These are phyloP conservation scores for Elysia chlorotica DNA, from an alignment of 1,140 invertebrate genomes.

Conservation along the genomic window DNA sequence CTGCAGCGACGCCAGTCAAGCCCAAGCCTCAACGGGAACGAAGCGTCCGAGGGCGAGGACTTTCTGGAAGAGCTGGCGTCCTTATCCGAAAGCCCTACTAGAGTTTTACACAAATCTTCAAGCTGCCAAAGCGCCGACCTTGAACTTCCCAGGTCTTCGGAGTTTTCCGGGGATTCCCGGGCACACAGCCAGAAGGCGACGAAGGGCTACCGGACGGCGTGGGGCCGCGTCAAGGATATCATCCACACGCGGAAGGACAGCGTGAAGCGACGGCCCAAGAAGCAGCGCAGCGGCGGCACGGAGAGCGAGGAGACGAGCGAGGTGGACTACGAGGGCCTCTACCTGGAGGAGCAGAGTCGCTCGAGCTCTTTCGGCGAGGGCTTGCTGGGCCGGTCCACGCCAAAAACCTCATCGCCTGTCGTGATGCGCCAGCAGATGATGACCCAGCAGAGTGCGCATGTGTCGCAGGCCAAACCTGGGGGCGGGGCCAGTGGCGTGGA, in stretches of 20 bases:
- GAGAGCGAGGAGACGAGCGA: slow-evolving; percentile 43
- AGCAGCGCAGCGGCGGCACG: slow-evolving; percentile 3
- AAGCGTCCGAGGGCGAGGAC: slow-evolving; percentile 44
- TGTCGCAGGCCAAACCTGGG: slow-evolving; percentile 68
- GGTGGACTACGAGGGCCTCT: slow-evolving; percentile 40
- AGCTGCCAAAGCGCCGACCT: slow-evolving; percentile 45
- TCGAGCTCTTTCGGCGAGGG: slow-evolving; percentile 37
- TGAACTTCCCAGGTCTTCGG: slow-evolving; percentile 24
- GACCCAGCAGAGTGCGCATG: slow-evolving; percentile 56
- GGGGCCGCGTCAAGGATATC: slow-evolving; percentile 75
- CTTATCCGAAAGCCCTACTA: slow-evolving; percentile 28
- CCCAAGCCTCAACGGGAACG: slow-evolving; percentile 43
- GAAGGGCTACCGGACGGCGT: slow-evolving; percentile 66
- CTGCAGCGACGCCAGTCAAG: slow-evolving; percentile 49
- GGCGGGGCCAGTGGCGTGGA: slow-evolving; percentile 32
- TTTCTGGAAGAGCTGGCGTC: slow-evolving; percentile 34
- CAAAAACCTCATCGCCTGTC: slow-evolving; percentile 49
- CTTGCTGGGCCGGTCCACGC: slow-evolving; percentile 49
- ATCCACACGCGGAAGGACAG: slow-evolving; percentile 73
- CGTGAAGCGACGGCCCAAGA: slow-evolving; percentile 61
- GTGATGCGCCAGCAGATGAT: slow-evolving; percentile 38
- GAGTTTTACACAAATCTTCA: slow-evolving; percentile 37
- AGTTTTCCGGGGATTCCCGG: slow-evolving; percentile 8
- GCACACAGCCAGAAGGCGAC: slow-evolving; percentile 33
- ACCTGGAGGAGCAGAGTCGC: slow-evolving; percentile 29